Percentiles rank a stretch among this genome's conserved stretches.
Conservation (phyloP, 2,888 invertebrate species). For the Eupithecia insigniata region DNA sequence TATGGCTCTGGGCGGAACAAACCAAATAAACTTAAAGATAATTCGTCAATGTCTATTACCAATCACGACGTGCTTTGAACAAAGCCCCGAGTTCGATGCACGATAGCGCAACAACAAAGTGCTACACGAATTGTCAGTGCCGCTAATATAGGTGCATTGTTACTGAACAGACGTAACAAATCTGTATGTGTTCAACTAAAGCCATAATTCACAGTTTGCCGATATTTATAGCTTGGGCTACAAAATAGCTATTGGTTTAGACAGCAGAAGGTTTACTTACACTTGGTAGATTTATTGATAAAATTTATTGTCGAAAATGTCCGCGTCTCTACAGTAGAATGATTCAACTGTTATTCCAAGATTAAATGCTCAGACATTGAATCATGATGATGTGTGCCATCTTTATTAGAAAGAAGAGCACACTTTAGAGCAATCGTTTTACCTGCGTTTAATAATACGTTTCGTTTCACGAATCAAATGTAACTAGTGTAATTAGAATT, state of each 20-base stretch:
- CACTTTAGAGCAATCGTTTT: too few species aligned
- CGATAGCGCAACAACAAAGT: constrained; percentile 28
- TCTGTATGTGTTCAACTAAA: constrained; percentile 60
- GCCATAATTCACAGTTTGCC: constrained; percentile 67
- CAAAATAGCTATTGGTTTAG: neutral
- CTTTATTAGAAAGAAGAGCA: too few species aligned
- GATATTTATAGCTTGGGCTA: constrained; percentile 66
- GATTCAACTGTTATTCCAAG: too few species aligned
- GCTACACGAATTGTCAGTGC: constrained; percentile 30
- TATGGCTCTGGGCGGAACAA: too few species aligned
- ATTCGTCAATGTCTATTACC: neutral
- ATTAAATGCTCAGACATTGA: too few species aligned
- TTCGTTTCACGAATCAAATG: neutral
- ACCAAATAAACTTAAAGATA: neutral
- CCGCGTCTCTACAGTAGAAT: too few species aligned
- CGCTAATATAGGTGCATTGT: constrained; percentile 51
- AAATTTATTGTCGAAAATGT: too few species aligned
- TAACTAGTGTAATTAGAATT: too few species aligned
- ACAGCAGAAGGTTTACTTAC: constrained; percentile 9
- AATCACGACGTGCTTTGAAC: neutral
- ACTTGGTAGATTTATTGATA: neutral
- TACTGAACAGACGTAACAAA: constrained; percentile 54
- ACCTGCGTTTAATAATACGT: too few species aligned
- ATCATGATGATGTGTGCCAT: too few species aligned
- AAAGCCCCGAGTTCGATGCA: constrained; percentile 12